Base-by-base conservation (phyloP, 2,888 invertebrate species). In the Cloeon dipterum region DNA sequence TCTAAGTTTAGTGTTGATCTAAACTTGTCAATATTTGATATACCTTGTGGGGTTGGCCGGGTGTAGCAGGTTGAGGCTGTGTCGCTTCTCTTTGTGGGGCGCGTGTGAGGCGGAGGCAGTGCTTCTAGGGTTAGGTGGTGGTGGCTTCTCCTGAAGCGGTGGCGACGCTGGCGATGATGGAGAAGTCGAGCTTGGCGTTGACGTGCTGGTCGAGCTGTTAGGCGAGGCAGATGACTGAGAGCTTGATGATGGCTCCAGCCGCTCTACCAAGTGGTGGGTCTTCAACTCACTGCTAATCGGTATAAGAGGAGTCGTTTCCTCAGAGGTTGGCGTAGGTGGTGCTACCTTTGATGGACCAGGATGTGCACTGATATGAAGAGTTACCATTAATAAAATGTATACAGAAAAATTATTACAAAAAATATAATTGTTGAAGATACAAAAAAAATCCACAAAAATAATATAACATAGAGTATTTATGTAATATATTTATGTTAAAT, bases 141-240 rank as follows among this genome's bases (percentile, higher is more conserved):
- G 39, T 10, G 19, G 21, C 16, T 32, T 26, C 8, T 21, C 20
- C 13, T 48, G 46, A n/a, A 54, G 53, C 26, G 58, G 69, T 0
- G 70, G 71, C 0, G 70, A 70, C 33, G 71, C 68, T 0, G 81
- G 79, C 38, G 78, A 67, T 43, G 74, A 74, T 0, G 78, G 74
- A 20, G 55, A 56, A 3, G 56, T 53, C 0, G 72, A 70, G 42
- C 71, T 66, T 0, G 74, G 72, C 37, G 74, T 74, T 1, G 74
- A 71, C 0, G 70, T 70, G 35, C 44, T 44, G 10, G 46, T 44
- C n/a, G 46, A 43, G 26, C 41, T 42, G 11, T 43, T 42, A 2
- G 44, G 43, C 0, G 70, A 70, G 1, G 68, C 68, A 1, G 74
- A 26, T 4, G 35, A 26, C 7, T 33, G 29, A 2, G 74, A 74